Evolutionary conservation across 2,888 invertebrate genomes (phyloP).

Genomic region (Orchesellides sinensis): DNA sequence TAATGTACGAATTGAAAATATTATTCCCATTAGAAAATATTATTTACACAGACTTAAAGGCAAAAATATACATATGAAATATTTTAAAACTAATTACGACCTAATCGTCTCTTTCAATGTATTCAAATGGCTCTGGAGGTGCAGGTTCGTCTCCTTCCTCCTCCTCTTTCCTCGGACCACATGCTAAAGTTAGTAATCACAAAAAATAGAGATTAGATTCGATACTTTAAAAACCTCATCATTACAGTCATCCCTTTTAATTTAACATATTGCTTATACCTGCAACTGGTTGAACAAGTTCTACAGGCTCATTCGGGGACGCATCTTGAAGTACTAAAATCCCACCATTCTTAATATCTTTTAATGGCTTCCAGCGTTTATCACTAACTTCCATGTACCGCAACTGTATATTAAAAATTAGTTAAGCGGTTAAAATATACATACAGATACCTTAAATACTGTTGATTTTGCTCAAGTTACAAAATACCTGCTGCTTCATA

Average conservation of each 20-base stretch:
- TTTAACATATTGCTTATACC: constrained; percentile 77
- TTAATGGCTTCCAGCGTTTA: constrained; percentile 89
- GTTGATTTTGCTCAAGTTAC: too few relatives aligned
- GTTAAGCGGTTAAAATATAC: too few relatives aligned
- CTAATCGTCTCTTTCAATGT: constrained; percentile 82
- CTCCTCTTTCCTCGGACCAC: constrained; percentile 82
- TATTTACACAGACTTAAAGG: constrained; percentile 36
- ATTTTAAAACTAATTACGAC: constrained; percentile 3
- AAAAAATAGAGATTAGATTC: not conserved
- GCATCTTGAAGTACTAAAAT: constrained; percentile 95
- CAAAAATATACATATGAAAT: not conserved
- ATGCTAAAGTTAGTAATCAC: constrained; percentile 79
- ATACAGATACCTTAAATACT: too few relatives aligned
- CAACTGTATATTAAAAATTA: constrained; percentile 76
- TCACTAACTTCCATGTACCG: constrained; percentile 86
- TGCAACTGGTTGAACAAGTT: constrained; percentile 94
- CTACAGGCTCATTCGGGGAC: constrained; percentile 87
- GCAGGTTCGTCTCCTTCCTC: constrained; percentile 98
- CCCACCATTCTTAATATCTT: constrained; percentile 96
- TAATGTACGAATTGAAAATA: constrained; percentile 39
- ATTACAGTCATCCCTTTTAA: not conserved
- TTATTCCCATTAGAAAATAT: constrained; percentile 52
- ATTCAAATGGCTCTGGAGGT: constrained; percentile 98
- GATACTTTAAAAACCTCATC: not conserved
- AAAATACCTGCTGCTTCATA: constrained; percentile 88